phyloP scores from a whole-genome alignment of 2,113 vertebrate species.

The Serilophus lunatus region DNA sequence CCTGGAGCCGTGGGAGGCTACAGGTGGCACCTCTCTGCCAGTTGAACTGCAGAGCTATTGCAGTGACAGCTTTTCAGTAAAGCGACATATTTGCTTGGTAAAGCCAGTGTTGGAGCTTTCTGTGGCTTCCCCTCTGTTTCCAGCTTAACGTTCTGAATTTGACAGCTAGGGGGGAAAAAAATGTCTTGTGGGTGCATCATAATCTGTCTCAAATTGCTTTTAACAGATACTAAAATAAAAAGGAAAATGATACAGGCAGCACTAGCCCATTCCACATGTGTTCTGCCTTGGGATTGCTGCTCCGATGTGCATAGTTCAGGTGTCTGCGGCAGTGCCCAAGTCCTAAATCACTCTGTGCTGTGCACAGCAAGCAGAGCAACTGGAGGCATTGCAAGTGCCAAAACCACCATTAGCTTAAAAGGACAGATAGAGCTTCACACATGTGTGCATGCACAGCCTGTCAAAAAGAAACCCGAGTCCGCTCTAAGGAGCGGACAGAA shows the following conservation, averaged over 20 bases:
- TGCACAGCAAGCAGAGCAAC: not conserved
- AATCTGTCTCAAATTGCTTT: slow-evolving; percentile 36
- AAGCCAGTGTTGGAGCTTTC: not conserved
- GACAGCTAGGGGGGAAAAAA: not conserved
- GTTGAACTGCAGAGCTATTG: slow-evolving; percentile 7
- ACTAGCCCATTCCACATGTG: not conserved
- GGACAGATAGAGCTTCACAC: not conserved
- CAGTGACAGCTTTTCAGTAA: slow-evolving; percentile 32
- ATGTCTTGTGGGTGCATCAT: not conserved
- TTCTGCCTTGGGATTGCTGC: not conserved
- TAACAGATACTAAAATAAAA: slow-evolving; percentile 36
- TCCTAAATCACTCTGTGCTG: slow-evolving; percentile 22
- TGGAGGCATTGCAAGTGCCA: not conserved
- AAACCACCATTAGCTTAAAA: not conserved
- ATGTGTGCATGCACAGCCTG: not conserved
- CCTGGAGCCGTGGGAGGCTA: slow-evolving; percentile 24
- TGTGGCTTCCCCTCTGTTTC: slow-evolving; percentile 9
- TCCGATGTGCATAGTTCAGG: not conserved
- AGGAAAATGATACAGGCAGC: not conserved
- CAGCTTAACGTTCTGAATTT: not conserved
- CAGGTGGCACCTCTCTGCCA: slow-evolving; percentile 23
- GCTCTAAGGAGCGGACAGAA: not conserved
- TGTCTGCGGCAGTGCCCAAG: slow-evolving; percentile 17
- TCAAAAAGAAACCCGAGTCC: not conserved
- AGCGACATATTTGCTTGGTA: slow-evolving; percentile 17